phyloP scores from a whole-genome alignment of 2,113 vertebrate genomes.

The human (Homo sapiens) region DNA sequence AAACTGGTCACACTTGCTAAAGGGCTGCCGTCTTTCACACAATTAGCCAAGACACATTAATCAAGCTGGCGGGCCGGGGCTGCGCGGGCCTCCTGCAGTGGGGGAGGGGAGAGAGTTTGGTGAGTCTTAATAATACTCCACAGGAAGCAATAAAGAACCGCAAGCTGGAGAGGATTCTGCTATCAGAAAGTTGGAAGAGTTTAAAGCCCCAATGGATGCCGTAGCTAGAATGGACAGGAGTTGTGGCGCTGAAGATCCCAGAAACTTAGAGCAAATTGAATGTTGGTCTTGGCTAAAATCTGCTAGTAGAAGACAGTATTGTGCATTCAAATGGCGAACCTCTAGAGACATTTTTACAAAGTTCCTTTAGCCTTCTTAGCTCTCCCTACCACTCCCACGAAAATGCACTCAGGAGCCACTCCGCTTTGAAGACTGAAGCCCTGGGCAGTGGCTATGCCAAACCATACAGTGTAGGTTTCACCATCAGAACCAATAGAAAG shows the following conservation, averaged over 20 bases:
- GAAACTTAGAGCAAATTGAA: background rate
- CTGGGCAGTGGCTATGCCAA: too few relatives aligned
- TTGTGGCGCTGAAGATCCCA: background rate
- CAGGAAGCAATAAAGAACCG: slow-evolving; percentile 22
- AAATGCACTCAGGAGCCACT: background rate
- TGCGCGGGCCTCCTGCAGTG: slow-evolving; percentile 69
- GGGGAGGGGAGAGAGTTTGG: slow-evolving; percentile 42
- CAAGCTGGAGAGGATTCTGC: background rate
- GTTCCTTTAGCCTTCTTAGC: background rate
- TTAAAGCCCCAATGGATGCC: background rate
- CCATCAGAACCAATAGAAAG: background rate
- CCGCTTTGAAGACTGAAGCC: background rate
- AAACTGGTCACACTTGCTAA: slow-evolving; percentile 83
- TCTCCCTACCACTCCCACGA: background rate
- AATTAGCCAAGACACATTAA: slow-evolving; percentile 89
- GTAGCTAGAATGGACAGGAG: background rate
- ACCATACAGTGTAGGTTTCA: background rate
- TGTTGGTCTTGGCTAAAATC: background rate
- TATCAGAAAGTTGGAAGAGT: background rate
- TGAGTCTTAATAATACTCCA: background rate
- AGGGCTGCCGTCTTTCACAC: slow-evolving; percentile 85
- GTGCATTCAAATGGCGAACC: background rate
- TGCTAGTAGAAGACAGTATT: background rate
- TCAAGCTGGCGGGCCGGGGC: slow-evolving; percentile 84
- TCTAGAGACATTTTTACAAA: background rate